These are phyloP conservation scores for Chorisops tibialis DNA, from an alignment of 2,888 invertebrate species.

Conservation along the genomic window DNA sequence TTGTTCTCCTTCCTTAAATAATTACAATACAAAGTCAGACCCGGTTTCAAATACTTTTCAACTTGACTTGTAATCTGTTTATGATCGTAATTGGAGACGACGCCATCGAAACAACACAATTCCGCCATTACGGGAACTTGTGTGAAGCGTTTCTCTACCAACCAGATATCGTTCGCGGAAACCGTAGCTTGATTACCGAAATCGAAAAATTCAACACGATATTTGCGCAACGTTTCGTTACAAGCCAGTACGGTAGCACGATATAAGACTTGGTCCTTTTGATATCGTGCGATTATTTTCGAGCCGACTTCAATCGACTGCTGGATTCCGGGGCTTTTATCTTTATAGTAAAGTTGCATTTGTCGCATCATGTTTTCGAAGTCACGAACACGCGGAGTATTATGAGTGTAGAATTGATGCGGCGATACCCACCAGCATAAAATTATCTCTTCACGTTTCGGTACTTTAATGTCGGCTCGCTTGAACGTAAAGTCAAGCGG, in stretches of 20 bases:
- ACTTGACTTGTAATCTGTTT: constrained; percentile 48
- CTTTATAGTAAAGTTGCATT: constrained; percentile 66
- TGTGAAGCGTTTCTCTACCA: constrained; percentile 64
- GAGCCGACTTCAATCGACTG: constrained; percentile 57
- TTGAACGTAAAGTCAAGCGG: constrained; percentile 54
- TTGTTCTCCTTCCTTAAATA: constrained; percentile 41
- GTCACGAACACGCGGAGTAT: constrained; percentile 54
- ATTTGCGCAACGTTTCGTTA: constrained; percentile 57
- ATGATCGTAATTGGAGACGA: constrained; percentile 57
- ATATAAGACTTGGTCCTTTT: constrained; percentile 68
- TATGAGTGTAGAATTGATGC: constrained; percentile 66
- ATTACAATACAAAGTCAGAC: constrained; percentile 44
- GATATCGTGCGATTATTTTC: constrained; percentile 66
- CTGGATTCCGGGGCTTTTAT: constrained; percentile 41
- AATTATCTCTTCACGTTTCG: constrained; percentile 58
- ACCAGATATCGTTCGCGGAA: constrained; percentile 64
- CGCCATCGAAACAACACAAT: constrained; percentile 62
- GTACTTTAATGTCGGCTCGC: constrained; percentile 54
- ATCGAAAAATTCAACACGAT: constrained; percentile 70
- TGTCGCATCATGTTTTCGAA: constrained; percentile 68
- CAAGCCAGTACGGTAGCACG: constrained; percentile 64
- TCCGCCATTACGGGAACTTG: constrained; percentile 68
- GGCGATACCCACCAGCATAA: constrained; percentile 77
- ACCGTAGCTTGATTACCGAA: constrained; percentile 71
- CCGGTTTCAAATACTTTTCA: constrained; percentile 46